These are phyloP conservation scores for Periophthalmodon schlosseri DNA, from an alignment of 2,113 vertebrate genomes.

Conservation along the genomic window DNA sequence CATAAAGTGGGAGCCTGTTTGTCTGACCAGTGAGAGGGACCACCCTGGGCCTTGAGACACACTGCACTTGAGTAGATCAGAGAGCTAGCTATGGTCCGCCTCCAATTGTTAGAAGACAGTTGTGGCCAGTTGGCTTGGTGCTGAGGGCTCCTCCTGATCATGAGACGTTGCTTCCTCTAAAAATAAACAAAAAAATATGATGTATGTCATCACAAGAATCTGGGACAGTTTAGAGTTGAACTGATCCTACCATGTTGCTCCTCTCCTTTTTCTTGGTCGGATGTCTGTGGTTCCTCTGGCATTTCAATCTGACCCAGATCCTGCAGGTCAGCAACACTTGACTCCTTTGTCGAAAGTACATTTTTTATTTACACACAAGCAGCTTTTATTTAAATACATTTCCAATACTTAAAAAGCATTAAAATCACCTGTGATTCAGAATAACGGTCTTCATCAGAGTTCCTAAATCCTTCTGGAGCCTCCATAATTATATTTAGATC, in stretches of 20 bases:
- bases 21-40: constrained; percentile 59
- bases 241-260: constrained; percentile 42
- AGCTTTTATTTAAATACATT: not conserved
- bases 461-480: constrained; percentile 73
- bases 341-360: constrained; percentile 41
- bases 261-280: constrained; percentile 39
- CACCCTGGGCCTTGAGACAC: constrained; percentile 37
- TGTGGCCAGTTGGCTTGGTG: constrained; percentile 45
- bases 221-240: constrained; percentile 8
- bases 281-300: constrained; percentile 41
- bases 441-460: constrained; percentile 69
- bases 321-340: constrained; percentile 46
- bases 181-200: constrained; percentile 20
- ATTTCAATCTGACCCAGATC: constrained; percentile 54
- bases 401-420: not conserved
- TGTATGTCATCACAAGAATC: not conserved
- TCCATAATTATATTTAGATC: constrained; percentile 71
- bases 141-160: constrained; percentile 44
- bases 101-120: constrained; percentile 40
- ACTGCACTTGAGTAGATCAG: constrained; percentile 19
- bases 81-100: constrained; percentile 20
- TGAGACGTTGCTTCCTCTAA: constrained; percentile 47
- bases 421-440: constrained; percentile 67
- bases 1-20: constrained; percentile 60
- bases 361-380: not conserved